A percentile compares a stretch with the other conserved stretches of the same genome.
These are phyloP conservation scores for Syngnathoides biaculeatus DNA, from an alignment of 2,113 vertebrate genomes.

Conservation along the genomic window DNA sequence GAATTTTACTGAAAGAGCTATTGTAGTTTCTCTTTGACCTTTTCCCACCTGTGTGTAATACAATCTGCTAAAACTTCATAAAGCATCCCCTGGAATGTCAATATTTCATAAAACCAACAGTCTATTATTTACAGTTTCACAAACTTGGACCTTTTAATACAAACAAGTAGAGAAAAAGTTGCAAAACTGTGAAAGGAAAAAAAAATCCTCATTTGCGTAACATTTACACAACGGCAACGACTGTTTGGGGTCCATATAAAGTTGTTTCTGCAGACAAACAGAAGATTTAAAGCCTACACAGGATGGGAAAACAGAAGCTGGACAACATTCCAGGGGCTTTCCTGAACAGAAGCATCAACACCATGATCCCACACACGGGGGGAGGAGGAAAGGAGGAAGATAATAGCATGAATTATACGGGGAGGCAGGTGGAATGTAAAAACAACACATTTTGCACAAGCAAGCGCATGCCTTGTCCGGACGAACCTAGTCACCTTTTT, in stretches of 20 bases:
- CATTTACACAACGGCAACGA: background rate
- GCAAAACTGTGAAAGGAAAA: background rate
- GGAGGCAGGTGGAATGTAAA: conserved; percentile 61
- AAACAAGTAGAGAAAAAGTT: background rate
- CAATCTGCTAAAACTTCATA: conserved; percentile 17
- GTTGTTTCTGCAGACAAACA: conserved; percentile 11
- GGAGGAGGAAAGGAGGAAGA: conserved; percentile 39
- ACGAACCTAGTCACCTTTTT: conserved; percentile 20
- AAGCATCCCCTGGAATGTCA: conserved; percentile 31
- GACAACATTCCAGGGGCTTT: conserved; percentile 40
- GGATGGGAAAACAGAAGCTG: conserved; percentile 16
- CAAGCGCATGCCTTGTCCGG: conserved; percentile 54
- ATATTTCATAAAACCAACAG: conserved; percentile 34
- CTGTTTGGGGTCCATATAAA: background rate
- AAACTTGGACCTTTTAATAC: conserved; percentile 6
- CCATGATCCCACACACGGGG: conserved; percentile 50
- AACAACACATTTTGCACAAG: conserved; percentile 66
- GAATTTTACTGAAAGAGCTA: background rate
- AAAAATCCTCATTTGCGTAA: conserved; percentile 13
- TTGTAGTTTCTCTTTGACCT: background rate
- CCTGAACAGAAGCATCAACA: conserved; percentile 40
- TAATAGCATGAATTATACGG: conserved; percentile 63
- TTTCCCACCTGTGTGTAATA: background rate
- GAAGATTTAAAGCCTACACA: conserved; percentile 1
- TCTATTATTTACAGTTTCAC: background rate